Base-by-base conservation (phyloP, 2,113 vertebrate species). In the Colistium nudipinnis region DNA sequence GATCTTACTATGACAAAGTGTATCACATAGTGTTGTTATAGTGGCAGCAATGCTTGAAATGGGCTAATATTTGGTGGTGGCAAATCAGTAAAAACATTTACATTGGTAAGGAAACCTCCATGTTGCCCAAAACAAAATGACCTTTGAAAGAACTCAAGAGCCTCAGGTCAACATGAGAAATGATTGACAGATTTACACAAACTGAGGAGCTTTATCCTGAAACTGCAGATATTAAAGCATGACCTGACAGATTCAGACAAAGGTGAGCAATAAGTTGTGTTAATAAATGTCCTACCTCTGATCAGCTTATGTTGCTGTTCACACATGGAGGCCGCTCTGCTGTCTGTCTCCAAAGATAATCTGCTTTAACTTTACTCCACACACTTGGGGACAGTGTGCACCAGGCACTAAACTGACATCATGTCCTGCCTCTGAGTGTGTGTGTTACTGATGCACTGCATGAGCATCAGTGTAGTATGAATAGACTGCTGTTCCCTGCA, bases 321-420 rank as follows among this genome's bases (percentile, higher is more conserved):
- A 35, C 78, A 43, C 87, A 89, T 87, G 69, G 74, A 80, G 81
- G 76, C 80, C 60, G 49, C 24, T 59, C 72, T 70, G 79, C 76
- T 76, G 48, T 35, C 30, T 11, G 45, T 48, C 56, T 60, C 60
- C 64, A 53, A 11, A 52, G 75, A 72, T 85, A 72, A 83, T 83
- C 80, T 56, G 74, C 61, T 82, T 60, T 78, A 70, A 55, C 28
- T 12, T 19, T 3, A 20, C 19, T 6, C 60, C 70, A 47, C 59
- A 36, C 57, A 68, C 47, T 13, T 33, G 48, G 73, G 69, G 78
- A 65, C 76, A 54, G 38, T 11, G 57, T 39, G 82, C 73, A 7
- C 83, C 86, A 85, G 84, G 79, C 87, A 85, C 86, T 49, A 39
- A 43, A 13, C 71, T 88, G 84, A 88, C 76, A 74, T 79, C 80